Evolutionary conservation across 2,888 invertebrate species (phyloP).

Genomic region (Cryptus armator): DNA sequence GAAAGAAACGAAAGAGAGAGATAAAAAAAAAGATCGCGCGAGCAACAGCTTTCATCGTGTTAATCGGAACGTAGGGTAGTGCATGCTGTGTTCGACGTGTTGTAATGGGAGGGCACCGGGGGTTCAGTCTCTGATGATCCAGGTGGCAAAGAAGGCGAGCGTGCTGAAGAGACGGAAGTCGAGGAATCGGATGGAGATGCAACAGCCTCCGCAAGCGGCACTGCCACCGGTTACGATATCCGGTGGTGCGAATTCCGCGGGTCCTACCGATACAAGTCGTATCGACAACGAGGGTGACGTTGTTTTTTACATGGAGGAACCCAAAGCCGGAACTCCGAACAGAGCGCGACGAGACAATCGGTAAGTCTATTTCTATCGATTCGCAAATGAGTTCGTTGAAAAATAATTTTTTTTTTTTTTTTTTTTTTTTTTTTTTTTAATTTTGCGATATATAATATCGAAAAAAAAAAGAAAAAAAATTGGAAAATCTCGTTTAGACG

Average conservation of each 20-base stretch:
- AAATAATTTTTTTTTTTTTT: too few species aligned
- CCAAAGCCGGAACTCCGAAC: constrained; percentile 86
- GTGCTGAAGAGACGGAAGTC: constrained; percentile 90
- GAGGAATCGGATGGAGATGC: constrained; percentile 88
- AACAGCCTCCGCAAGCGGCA: constrained; percentile 74
- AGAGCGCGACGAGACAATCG: constrained; percentile 82
- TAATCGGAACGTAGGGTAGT: constrained; percentile 76
- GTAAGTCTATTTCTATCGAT: constrained; percentile 79
- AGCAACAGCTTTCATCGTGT: constrained; percentile 30
- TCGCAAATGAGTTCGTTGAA: neutral
- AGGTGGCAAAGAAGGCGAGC: constrained; percentile 91
- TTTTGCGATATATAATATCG: too few species aligned
- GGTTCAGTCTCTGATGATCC: constrained; percentile 90
- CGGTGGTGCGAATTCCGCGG: constrained; percentile 72
- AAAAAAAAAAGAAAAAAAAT: too few species aligned
- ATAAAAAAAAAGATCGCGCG: constrained; percentile 8
- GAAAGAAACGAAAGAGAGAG: constrained; percentile 5
- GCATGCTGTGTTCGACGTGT: constrained; percentile 82
- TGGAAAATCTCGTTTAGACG: too few species aligned
- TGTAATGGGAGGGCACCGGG: constrained; percentile 84
- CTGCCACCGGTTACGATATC: constrained; percentile 75
- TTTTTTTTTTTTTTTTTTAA: neutral
- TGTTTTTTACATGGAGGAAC: constrained; percentile 89
- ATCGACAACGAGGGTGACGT: constrained; percentile 88
- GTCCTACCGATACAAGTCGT: constrained; percentile 79